Evolutionary conservation across 1,140 invertebrate genomes (phyloP).

Genomic region (Solen grandis): DNA sequence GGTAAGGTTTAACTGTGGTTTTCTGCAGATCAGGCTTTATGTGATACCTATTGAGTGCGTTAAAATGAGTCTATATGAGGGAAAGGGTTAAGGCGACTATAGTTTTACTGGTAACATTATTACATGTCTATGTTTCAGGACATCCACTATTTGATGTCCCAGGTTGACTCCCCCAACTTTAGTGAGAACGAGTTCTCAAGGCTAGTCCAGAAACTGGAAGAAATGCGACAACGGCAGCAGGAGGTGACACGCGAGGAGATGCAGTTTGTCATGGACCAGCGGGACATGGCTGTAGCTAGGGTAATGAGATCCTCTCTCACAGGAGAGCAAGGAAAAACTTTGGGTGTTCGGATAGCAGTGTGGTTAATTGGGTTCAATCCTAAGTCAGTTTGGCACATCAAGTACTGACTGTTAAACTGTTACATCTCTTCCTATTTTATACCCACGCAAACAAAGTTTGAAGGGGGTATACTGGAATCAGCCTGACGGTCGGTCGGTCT

Average conservation of each 20-base stretch:
- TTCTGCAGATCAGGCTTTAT: too few species aligned
- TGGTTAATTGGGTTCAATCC: not conserved
- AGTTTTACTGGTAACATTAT: too few species aligned
- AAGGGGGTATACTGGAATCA: too few species aligned
- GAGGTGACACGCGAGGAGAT: constrained; percentile 58
- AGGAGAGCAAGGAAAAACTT: not conserved
- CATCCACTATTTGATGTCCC: constrained; percentile 29
- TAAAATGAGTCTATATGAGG: too few species aligned
- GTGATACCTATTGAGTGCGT: too few species aligned
- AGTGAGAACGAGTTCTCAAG: not conserved
- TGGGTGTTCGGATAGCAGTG: not conserved
- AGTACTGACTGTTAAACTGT: too few species aligned
- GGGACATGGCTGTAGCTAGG: constrained; percentile 54
- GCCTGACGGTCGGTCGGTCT: too few species aligned
- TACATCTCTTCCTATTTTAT: too few species aligned
- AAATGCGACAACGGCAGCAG: constrained; percentile 36
- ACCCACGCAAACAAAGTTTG: too few species aligned
- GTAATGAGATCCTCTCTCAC: constrained; percentile 30
- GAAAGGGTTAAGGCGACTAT: too few species aligned
- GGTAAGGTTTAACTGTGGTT: too few species aligned
- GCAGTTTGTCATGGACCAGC: constrained; percentile 57
- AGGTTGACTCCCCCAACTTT: constrained; percentile 30
- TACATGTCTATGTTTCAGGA: constrained; percentile 23
- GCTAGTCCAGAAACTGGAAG: constrained; percentile 44
- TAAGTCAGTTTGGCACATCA: not conserved